Conservation (phyloP, 1,140 invertebrate species). For the Drosophila virilis region DNA sequence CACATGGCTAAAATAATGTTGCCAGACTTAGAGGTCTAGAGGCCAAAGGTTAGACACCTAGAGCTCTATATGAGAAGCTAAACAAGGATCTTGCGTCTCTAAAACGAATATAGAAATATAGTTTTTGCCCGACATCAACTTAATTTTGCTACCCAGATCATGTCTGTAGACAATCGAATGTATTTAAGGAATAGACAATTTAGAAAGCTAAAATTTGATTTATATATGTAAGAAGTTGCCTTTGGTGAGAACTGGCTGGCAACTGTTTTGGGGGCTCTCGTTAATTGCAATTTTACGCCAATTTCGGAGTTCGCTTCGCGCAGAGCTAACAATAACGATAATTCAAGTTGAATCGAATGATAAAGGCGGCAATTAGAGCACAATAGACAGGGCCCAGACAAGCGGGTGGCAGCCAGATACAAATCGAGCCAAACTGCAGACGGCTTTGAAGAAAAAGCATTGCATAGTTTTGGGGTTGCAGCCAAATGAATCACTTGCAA, state of each 20-base stretch:
- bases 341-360: conserved; percentile 23
- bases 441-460: conserved; percentile 28
- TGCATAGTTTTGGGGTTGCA: conserved; percentile 38
- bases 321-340: conserved; percentile 16
- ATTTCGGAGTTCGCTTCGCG: conserved; percentile 14
- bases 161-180: no score
- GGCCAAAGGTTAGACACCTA: no score
- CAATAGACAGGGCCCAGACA: conserved; percentile 26
- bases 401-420: neutral
- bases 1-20: no score
- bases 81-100: no score
- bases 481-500: conserved; percentile 54
- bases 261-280: neutral
- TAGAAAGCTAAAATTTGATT: no score
- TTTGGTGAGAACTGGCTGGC: neutral
- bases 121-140: no score
- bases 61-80: no score
- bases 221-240: no score
- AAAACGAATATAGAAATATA: no score
- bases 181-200: no score
- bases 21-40: no score
- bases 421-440: conserved; percentile 22
- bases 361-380: conserved; percentile 38
- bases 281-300: conserved; percentile 63
- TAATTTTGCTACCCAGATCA: no score